A percentile compares a stretch with the other conserved stretches of the same genome.
phyloP scores from a whole-genome alignment of 2,113 vertebrate species.

The Triplophysa siluroides region DNA sequence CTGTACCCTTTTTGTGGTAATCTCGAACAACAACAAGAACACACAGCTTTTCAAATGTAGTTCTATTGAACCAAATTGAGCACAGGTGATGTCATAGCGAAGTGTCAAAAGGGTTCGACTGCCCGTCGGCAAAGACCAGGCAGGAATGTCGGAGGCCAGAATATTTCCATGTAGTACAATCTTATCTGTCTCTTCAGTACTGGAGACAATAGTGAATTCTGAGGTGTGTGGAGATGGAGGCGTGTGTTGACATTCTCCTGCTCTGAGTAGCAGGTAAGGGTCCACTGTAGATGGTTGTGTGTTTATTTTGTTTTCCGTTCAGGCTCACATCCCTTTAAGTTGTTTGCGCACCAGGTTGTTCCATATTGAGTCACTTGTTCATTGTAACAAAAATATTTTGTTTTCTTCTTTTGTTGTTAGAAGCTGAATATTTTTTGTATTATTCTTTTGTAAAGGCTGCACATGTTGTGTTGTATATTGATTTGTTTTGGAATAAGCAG shows the following conservation, averaged over 20 bases:
- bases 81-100: conserved; percentile 11
- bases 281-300: conserved; percentile 13
- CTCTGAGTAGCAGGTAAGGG: conserved; percentile 42
- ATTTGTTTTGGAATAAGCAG: no score
- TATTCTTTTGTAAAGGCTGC: no score
- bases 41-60: not conserved
- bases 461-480: no score
- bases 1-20: not conserved
- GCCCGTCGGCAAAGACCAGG: not conserved
- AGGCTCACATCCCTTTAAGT: conserved; percentile 7
- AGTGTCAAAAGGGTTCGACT: conserved; percentile 15
- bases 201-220: conserved; percentile 53
- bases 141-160: conserved; percentile 39
- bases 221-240: conserved; percentile 52
- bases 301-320: conserved; percentile 36
- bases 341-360: not conserved
- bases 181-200: conserved; percentile 57
- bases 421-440: not conserved
- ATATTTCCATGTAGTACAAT: conserved; percentile 40
- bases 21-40: not conserved
- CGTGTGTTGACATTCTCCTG: conserved; percentile 66
- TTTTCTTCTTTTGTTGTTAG: not conserved
- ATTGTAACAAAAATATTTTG: conserved; percentile 20
- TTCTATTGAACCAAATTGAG: not conserved
- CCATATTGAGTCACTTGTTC: not conserved